Percentiles rank a stretch among this genome's conserved stretches.
These are phyloP conservation scores for Creontiades dilutus DNA, from an alignment of 2,888 invertebrate genomes.

Conservation along the genomic window DNA sequence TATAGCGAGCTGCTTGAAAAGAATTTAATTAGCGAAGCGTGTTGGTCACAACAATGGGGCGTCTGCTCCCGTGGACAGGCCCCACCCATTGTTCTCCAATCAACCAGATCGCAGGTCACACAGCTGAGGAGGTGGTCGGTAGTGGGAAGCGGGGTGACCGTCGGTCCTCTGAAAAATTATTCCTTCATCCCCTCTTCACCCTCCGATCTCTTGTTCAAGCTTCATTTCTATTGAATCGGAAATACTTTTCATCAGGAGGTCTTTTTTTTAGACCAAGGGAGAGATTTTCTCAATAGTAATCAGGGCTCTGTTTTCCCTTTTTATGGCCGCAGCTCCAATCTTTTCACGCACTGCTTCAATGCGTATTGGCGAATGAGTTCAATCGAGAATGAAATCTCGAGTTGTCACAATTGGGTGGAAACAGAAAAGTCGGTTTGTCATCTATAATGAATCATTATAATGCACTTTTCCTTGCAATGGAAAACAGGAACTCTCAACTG, in stretches of 20 bases:
- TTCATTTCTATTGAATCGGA: slow-evolving; percentile 60
- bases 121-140: neutral
- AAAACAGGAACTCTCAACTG: no score
- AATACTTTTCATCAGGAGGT: slow-evolving; percentile 52
- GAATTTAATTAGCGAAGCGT: slow-evolving; percentile 71
- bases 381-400: neutral
- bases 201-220: slow-evolving; percentile 11
- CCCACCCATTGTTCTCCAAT: slow-evolving; percentile 66
- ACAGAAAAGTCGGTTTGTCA: no score
- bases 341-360: slow-evolving; percentile 1
- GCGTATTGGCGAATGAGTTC: neutral
- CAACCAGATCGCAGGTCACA: slow-evolving; percentile 69
- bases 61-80: slow-evolving; percentile 63
- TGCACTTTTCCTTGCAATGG: no score
- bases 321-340: neutral
- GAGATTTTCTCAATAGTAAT: slow-evolving; percentile 45
- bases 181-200: slow-evolving; percentile 20
- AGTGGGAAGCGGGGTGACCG: neutral
- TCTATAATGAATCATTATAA: no score
- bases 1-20: slow-evolving; percentile 51
- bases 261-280: neutral
- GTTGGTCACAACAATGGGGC: slow-evolving; percentile 70
- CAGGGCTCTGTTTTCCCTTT: slow-evolving; percentile 14
- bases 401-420: no score
- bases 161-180: slow-evolving; percentile 65